phyloP scores from a whole-genome alignment of 2,113 vertebrate species.

The Isichthys henryi region DNA sequence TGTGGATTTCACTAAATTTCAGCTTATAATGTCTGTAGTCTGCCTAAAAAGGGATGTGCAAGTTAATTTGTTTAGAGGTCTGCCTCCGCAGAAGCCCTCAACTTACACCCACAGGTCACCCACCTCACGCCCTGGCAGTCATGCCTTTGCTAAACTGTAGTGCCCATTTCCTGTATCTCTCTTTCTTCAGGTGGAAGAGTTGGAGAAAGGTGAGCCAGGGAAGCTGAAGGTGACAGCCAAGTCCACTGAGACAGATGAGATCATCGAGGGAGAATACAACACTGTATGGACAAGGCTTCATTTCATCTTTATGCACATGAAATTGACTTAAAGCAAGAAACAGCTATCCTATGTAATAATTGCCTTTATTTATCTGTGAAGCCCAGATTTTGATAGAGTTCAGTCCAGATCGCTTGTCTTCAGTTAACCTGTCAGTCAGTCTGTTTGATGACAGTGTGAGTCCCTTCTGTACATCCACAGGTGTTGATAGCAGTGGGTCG shows the following conservation, averaged over 20 bases:
- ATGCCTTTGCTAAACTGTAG: neutral
- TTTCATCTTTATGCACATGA: neutral
- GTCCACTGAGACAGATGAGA: conserved; percentile 69
- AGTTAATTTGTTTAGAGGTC: neutral
- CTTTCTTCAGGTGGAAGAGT: conserved; percentile 65
- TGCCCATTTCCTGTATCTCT: neutral
- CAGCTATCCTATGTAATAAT: neutral
- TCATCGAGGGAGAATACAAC: conserved; percentile 78
- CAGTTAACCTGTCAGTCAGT: neutral
- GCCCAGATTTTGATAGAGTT: neutral
- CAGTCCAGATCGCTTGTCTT: neutral
- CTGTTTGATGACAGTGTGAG: neutral
- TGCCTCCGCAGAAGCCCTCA: neutral
- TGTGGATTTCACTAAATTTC: neutral
- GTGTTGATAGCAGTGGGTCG: conserved; percentile 86
- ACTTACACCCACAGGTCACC: neutral
- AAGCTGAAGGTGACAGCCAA: conserved; percentile 80
- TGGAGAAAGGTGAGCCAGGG: conserved; percentile 82
- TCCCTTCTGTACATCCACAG: conserved; percentile 45
- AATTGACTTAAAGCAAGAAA: neutral
- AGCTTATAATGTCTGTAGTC: neutral
- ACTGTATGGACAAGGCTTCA: conserved; percentile 64
- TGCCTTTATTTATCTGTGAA: neutral
- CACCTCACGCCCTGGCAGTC: too few relatives aligned
- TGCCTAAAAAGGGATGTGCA: neutral